Evolutionary conservation across 1,140 invertebrate species (phyloP).

Genomic region (Trigoniulus corallinus): DNA sequence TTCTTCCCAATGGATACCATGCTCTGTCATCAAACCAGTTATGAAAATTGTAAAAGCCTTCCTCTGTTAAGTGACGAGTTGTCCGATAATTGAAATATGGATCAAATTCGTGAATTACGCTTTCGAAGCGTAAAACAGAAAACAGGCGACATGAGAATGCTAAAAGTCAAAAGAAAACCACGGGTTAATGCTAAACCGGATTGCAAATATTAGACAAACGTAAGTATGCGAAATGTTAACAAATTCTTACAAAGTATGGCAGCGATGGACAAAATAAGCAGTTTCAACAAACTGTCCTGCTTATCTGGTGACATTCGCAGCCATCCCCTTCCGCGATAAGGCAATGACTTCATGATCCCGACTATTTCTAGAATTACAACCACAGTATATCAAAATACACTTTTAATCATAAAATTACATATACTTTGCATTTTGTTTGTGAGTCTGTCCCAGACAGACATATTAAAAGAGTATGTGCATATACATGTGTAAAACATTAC

Average conservation of each 20-base stretch:
- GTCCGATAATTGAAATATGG: conserved; percentile 98
- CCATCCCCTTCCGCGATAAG: neutral
- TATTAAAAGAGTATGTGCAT: too few relatives aligned
- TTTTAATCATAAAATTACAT: too few relatives aligned
- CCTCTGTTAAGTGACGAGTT: conserved; percentile 80
- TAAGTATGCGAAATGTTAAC: neutral
- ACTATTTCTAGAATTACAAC: too few relatives aligned
- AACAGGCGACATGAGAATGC: conserved; percentile 90
- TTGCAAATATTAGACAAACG: too few relatives aligned
- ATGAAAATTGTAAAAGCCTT: conserved; percentile 95
- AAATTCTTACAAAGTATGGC: conserved; percentile 74
- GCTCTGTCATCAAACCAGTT: conserved; percentile 99
- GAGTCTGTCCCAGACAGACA: too few relatives aligned
- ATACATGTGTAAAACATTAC: too few relatives aligned
- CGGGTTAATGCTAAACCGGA: too few relatives aligned
- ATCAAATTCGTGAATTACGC: conserved; percentile 98
- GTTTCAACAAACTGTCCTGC: conserved; percentile 84
- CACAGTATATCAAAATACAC: too few relatives aligned
- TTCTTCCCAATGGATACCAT: conserved; percentile 94
- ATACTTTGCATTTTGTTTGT: too few relatives aligned
- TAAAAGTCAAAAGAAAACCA: conserved; percentile 34
- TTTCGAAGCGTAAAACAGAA: conserved; percentile 92
- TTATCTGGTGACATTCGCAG: conserved; percentile 55
- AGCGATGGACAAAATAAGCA: conserved; percentile 76
- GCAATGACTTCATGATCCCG: neutral